Conservation (phyloP, 1,140 invertebrate species). For the Mamestra configurata region DNA sequence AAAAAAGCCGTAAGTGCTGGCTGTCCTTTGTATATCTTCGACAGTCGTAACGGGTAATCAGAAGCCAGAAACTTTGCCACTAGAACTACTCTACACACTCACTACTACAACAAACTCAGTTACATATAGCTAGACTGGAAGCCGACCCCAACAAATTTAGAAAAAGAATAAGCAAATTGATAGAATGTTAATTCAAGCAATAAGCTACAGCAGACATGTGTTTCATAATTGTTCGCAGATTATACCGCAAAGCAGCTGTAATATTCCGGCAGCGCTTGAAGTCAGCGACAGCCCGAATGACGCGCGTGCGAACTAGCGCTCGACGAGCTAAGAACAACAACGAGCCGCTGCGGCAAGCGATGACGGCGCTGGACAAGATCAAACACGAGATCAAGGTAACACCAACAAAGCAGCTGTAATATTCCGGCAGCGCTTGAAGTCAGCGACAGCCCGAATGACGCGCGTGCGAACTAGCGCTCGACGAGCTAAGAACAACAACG, state of each 20-base stretch:
- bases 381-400: conserved; percentile 82
- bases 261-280: conserved; percentile 76
- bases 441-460: conserved; percentile 60
- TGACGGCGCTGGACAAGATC: conserved; percentile 74
- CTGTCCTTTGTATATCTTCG: too few relatives aligned
- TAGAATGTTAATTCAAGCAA: too few relatives aligned
- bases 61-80: too few relatives aligned
- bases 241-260: conserved; percentile 80
- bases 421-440: conserved; percentile 74
- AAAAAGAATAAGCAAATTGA: too few relatives aligned
- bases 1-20: too few relatives aligned
- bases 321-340: conserved; percentile 46
- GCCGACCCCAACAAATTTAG: too few relatives aligned
- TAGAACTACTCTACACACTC: too few relatives aligned
- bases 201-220: too few relatives aligned
- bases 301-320: conserved; percentile 59
- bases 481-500: conserved; percentile 51
- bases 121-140: too few relatives aligned
- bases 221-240: conserved; percentile 61
- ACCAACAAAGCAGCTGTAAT: conserved; percentile 79
- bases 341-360: conserved; percentile 71
- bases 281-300: conserved; percentile 62
- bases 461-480: conserved; percentile 60
- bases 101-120: too few relatives aligned
- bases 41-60: too few relatives aligned